These are phyloP conservation scores for Novumbra hubbsi DNA, from an alignment of 2,797 vertebrate genomes.

Conservation along the genomic window DNA sequence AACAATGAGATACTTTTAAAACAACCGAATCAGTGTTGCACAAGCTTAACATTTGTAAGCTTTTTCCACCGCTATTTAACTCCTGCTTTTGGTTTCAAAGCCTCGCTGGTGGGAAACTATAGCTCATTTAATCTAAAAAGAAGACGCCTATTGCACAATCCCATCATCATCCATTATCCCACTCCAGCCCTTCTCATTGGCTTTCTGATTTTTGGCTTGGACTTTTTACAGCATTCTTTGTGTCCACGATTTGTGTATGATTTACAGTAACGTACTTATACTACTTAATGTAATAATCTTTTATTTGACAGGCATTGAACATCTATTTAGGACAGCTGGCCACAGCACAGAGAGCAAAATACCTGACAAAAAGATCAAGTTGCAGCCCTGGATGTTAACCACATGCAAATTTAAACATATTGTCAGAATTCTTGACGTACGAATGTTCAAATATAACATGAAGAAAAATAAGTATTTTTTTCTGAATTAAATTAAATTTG, in stretches of 20 bases:
- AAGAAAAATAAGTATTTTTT: too few relatives aligned
- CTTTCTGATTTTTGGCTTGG: constrained; percentile 17
- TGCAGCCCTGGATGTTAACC: too few relatives aligned
- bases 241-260: constrained; percentile 33
- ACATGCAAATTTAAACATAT: too few relatives aligned
- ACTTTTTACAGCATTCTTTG: constrained; percentile 19
- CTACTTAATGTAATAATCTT: constrained; percentile 28
- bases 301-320: constrained; percentile 20
- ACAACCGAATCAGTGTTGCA: not conserved
- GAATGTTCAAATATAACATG: too few relatives aligned
- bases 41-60: not conserved
- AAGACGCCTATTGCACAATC: constrained; percentile 26
- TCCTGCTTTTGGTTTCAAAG: constrained; percentile 26
- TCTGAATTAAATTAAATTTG: too few relatives aligned
- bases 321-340: constrained; percentile 42
- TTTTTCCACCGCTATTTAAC: constrained; percentile 2
- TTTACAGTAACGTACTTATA: constrained; percentile 32
- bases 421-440: too few relatives aligned
- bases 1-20: not conserved
- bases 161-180: constrained; percentile 22
- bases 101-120: not conserved
- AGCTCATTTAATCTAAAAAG: constrained; percentile 32
- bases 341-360: constrained; percentile 27
- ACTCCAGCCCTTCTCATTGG: constrained; percentile 20
- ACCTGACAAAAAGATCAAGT: constrained; percentile 32